Base-by-base conservation (phyloP, 2,113 vertebrate species). In the Callopanchax toddi region DNA sequence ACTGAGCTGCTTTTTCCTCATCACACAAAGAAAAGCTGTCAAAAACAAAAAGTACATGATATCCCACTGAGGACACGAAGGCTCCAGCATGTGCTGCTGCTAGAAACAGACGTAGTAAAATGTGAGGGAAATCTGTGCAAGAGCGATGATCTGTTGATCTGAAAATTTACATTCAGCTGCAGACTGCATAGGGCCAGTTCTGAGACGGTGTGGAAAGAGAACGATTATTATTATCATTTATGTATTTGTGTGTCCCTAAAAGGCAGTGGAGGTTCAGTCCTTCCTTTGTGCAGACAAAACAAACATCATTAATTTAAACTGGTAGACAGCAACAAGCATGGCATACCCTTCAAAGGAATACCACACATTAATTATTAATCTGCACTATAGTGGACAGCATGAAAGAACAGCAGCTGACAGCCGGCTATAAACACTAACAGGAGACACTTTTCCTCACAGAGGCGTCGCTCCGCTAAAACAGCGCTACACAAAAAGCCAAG, bases 231-330 rank as follows among this genome's bases (percentile, higher is more conserved):
- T 77, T 67, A 77, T 76, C 6, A 17, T n/a, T 6, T 17, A 67
- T 67, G 50, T 57, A 23, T 69, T 42, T 37, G 50, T 37, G 11
- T 37, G 36, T 86, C 66, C 76, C 53, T 50, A 71, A 59, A 63
- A 53, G 67, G 74, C 43, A 49, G 60, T 66, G 52, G 36, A 71
- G 59, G 71, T 74, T 77, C 67, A 68, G 37, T 44, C 39, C 45
- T 46, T 57, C 49, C 40, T 53, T 60, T 36, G 48, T 53, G 49
- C 60, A 61, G 49, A 59, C 59, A 61, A 59, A 75, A 58, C 67
- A 77, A 60, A 73, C 70, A 64, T 55, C 45, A 84, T 76, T 79
- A 55, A 59, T 78, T 81, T 61, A 53, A 67, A 58, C 70, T 44
- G 59, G 67, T 20, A 45, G 23, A 67, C 15, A n/a, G 23, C 39